phyloP scores from a whole-genome alignment of 2,888 invertebrate genomes.

The Junonia oenone region DNA sequence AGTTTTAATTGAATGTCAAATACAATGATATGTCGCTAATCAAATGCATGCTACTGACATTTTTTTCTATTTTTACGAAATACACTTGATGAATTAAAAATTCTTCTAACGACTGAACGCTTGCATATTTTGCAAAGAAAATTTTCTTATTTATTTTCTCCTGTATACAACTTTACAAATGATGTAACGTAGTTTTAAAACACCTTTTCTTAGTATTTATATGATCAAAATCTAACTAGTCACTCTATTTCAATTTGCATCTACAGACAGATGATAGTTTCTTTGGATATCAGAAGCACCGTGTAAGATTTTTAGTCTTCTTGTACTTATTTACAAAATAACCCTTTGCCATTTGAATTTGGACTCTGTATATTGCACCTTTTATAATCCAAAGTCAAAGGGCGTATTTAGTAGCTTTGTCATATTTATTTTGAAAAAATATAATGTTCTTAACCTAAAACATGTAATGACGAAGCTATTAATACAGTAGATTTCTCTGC shows the following conservation, averaged over 20 bases:
- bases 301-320: conserved; percentile 56
- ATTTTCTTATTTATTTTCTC: conserved; percentile 4
- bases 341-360: conserved; percentile 40
- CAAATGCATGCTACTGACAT: conserved; percentile 48
- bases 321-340: conserved; percentile 30
- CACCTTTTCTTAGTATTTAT: conserved; percentile 33
- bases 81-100: conserved; percentile 29
- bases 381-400: conserved; percentile 40
- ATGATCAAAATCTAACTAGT: conserved; percentile 50
- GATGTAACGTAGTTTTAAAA: conserved; percentile 21
- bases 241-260: conserved; percentile 59
- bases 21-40: conserved; percentile 46
- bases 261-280: conserved; percentile 62
- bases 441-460: conserved; percentile 1
- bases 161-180: conserved; percentile 11
- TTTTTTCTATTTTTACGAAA: conserved; percentile 35
- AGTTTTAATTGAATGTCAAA: conserved; percentile 34
- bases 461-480: conserved; percentile 17
- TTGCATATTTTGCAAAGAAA: conserved; percentile 52
- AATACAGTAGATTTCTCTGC: conserved; percentile 23
- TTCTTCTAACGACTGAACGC: conserved; percentile 46
- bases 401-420: conserved; percentile 47
- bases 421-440: not conserved
- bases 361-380: conserved; percentile 29
- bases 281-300: conserved; percentile 64